These are phyloP conservation scores for Rotaria socialis DNA, from an alignment of 2,888 invertebrate species.

Conservation along the genomic window DNA sequence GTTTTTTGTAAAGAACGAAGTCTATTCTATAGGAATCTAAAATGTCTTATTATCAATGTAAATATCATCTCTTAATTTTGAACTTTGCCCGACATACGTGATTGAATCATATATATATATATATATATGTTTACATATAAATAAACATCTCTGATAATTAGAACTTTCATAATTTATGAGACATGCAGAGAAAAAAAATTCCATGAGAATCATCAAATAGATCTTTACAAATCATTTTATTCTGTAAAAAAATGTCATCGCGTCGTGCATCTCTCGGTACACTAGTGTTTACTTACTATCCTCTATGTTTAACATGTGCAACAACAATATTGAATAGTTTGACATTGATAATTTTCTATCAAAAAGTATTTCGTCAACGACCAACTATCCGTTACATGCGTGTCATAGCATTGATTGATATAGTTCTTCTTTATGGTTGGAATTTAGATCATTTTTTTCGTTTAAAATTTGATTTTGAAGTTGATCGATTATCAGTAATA, in stretches of 20 bases:
- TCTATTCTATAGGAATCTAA: too few relatives aligned
- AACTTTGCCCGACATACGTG: too few relatives aligned
- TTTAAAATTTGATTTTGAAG: background rate
- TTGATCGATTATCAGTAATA: background rate
- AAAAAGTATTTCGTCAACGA: constrained; percentile 36
- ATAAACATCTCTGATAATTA: background rate
- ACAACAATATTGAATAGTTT: constrained; percentile 7
- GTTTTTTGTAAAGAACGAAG: too few relatives aligned
- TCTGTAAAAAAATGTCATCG: background rate
- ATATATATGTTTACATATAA: too few relatives aligned
- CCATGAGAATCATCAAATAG: background rate
- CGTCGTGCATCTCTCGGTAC: background rate
- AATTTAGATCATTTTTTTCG: constrained; percentile 43
- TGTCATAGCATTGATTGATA: constrained; percentile 34
- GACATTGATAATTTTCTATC: constrained; percentile 34
- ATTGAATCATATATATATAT: too few relatives aligned
- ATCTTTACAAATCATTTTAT: background rate
- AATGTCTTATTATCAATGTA: too few relatives aligned
- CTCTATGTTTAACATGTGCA: background rate
- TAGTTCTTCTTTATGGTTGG: constrained; percentile 41
- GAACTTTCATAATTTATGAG: background rate
- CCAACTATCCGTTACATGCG: constrained; percentile 38
- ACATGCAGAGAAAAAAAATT: too few relatives aligned
- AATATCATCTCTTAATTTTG: too few relatives aligned
- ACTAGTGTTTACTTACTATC: background rate